Conservation (phyloP, 1,140 invertebrate species). For the Leptoteleia sp. region DNA sequence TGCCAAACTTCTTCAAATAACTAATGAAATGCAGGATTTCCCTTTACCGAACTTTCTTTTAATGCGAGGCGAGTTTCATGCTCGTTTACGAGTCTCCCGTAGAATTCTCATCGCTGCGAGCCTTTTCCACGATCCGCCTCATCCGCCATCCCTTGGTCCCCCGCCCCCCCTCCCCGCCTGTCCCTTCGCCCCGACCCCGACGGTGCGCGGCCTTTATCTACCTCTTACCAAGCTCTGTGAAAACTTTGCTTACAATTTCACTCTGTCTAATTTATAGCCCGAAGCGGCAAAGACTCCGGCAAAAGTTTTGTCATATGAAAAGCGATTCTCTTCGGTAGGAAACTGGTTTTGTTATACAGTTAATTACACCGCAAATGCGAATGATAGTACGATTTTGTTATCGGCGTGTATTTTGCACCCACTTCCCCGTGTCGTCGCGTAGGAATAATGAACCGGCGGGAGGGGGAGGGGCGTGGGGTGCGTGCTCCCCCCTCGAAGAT, state of each 20-base stretch:
- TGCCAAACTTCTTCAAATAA: conserved; percentile 64
- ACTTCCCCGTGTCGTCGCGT: conserved; percentile 11
- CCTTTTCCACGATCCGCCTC: conserved; percentile 62
- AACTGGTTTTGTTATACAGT: conserved; percentile 63
- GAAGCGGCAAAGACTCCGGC: conserved; percentile 57
- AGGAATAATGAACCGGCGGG: conserved; percentile 27
- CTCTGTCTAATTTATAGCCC: conserved; percentile 72
- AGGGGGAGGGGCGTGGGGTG: too few relatives aligned
- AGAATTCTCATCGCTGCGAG: conserved; percentile 67
- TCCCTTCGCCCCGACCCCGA: conserved; percentile 8
- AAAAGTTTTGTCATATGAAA: conserved; percentile 64
- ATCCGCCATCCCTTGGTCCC: conserved; percentile 33
- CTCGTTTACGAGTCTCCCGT: conserved; percentile 66
- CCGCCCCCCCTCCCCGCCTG: too few relatives aligned
- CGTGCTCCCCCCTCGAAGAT: not conserved
- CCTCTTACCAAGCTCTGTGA: conserved; percentile 62
- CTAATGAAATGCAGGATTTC: conserved; percentile 65
- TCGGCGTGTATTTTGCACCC: conserved; percentile 34
- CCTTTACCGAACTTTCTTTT: conserved; percentile 68
- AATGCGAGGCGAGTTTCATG: conserved; percentile 63
- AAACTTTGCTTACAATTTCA: conserved; percentile 73
- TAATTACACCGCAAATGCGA: conserved; percentile 59
- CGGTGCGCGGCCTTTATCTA: conserved; percentile 50
- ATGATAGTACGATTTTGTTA: conserved; percentile 46
- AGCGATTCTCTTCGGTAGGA: conserved; percentile 58